phyloP scores from a whole-genome alignment of 37 sponge, comb jelly and placozoan genomes.

The Axinella damicornis region DNA sequence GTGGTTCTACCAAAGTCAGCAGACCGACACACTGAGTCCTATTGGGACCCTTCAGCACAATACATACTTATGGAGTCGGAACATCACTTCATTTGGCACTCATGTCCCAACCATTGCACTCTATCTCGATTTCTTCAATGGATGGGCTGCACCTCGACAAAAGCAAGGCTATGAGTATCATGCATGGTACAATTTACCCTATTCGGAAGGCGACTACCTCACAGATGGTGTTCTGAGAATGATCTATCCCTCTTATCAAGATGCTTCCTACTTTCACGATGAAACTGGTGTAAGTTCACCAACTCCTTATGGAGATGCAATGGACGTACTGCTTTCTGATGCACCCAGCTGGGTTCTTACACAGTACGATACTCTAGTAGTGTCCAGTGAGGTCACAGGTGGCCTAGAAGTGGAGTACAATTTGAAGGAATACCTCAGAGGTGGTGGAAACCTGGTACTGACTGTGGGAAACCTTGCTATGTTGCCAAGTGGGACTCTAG shows the following conservation, averaged over 20 bases:
- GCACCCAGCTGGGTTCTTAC: slow-evolving; percentile 47
- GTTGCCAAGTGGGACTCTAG: slow-evolving; percentile 7
- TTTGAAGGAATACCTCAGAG: slow-evolving; percentile 20
- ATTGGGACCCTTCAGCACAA: slow-evolving; percentile 57
- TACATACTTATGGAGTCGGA: slow-evolving; percentile 28
- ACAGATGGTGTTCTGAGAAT: slow-evolving; percentile 49
- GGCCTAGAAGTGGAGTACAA: slow-evolving; percentile 44
- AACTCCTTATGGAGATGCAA: slow-evolving; percentile 60
- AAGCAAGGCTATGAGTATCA: slow-evolving; percentile 19
- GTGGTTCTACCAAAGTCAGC: slow-evolving; percentile 40
- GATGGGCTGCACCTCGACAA: slow-evolving; percentile 49
- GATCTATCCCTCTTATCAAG: slow-evolving; percentile 65
- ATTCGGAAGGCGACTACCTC: slow-evolving; percentile 54
- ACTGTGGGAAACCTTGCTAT: slow-evolving; percentile 38
- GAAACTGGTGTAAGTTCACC: slow-evolving; percentile 64
- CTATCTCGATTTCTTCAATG: slow-evolving; percentile 53
- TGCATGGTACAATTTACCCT: slow-evolving; percentile 51
- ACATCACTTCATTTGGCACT: not conserved
- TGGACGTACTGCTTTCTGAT: slow-evolving; percentile 62
- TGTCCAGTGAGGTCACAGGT: slow-evolving; percentile 23
- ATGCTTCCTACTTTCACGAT: slow-evolving; percentile 66
- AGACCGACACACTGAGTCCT: slow-evolving; percentile 19
- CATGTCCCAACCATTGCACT: slow-evolving; percentile 45
- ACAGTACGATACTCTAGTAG: slow-evolving; percentile 51
- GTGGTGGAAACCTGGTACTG: slow-evolving; percentile 48